phyloP scores from a whole-genome alignment of 2,888 invertebrate species.

The Cryptophagus acutangulus region DNA sequence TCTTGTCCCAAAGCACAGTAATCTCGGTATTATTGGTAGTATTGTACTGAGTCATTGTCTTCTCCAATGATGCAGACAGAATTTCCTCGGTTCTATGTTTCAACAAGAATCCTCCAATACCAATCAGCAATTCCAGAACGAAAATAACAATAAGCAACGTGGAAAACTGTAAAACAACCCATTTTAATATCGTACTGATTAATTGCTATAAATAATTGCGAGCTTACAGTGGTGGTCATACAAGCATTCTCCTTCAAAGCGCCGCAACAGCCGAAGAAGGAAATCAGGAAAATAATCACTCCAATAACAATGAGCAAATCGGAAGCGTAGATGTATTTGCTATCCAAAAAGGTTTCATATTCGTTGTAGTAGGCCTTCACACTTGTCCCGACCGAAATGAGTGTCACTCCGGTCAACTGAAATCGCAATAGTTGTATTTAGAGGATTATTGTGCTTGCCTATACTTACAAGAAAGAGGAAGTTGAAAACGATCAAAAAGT shows the following conservation, averaged over 20 bases:
- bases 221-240: constrained; percentile 83
- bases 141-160: constrained; percentile 73
- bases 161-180: constrained; percentile 59
- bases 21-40: constrained; percentile 46
- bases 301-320: constrained; percentile 82
- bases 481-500: constrained; percentile 78
- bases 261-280: constrained; percentile 94
- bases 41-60: constrained; percentile 60
- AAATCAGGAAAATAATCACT: constrained; percentile 78
- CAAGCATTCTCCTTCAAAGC: constrained; percentile 91
- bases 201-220: neutral
- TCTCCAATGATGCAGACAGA: constrained; percentile 62
- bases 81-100: constrained; percentile 61
- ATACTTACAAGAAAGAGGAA: constrained; percentile 77
- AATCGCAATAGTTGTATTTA: constrained; percentile 37
- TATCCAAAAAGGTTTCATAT: constrained; percentile 74
- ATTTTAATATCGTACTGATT: neutral
- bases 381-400: constrained; percentile 77
- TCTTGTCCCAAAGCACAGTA: constrained; percentile 68
- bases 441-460: neutral
- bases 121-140: constrained; percentile 74
- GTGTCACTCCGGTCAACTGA: constrained; percentile 79
- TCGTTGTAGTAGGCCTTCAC: constrained; percentile 67
- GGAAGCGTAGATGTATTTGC: constrained; percentile 77
- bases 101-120: constrained; percentile 73